Percentiles rank a stretch among this genome's conserved stretches.
Evolutionary conservation across 2,113 vertebrate genomes (phyloP).

Genomic region (Podilymbus podiceps): DNA sequence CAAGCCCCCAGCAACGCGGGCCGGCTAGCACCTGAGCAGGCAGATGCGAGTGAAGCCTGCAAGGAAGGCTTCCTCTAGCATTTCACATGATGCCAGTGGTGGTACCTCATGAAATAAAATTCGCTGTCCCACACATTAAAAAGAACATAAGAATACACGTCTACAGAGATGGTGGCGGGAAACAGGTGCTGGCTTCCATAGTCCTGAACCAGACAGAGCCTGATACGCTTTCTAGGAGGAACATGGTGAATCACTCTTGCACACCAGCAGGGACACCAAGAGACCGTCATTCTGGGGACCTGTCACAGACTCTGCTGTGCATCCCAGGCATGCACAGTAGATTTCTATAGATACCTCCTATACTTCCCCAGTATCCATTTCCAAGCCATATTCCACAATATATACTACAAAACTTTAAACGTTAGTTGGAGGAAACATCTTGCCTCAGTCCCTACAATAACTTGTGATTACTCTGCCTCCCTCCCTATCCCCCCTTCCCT

Average conservation of each 20-base stretch:
- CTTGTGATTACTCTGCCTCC: background rate
- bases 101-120: background rate
- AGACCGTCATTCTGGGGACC: background rate
- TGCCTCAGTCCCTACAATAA: background rate
- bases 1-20: background rate
- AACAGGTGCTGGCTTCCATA: background rate
- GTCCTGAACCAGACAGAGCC: background rate
- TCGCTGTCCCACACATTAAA: background rate
- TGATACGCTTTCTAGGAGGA: background rate
- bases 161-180: background rate
- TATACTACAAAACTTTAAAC: background rate
- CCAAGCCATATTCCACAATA: background rate
- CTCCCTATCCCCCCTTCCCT: fast-evolving
- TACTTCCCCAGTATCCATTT: background rate
- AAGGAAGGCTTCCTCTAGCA: background rate
- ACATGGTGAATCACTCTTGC: background rate
- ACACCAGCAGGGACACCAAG: background rate
- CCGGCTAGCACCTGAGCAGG: background rate
- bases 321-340: background rate
- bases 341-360: background rate
- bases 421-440: background rate
- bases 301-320: background rate
- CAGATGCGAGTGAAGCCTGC: background rate
- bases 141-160: background rate
- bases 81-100: background rate